Evolutionary conservation across 2,888 invertebrate genomes (phyloP), one percentile per base, ranked within the genome.

Genomic region (Nomada ferruginata): DNA sequence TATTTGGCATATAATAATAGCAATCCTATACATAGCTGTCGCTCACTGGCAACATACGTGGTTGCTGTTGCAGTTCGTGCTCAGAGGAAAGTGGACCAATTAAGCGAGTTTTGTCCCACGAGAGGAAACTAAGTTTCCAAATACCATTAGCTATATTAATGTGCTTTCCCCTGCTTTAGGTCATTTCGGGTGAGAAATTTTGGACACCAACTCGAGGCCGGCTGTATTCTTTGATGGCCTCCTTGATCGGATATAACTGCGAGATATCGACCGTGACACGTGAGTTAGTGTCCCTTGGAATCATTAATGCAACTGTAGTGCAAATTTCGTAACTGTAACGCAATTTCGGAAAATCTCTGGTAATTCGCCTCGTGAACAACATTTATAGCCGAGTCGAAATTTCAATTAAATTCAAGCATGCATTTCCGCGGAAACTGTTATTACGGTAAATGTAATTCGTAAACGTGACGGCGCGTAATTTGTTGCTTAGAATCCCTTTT

Each of bases 61-160:
- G 74, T 79, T 84, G 71, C 74, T 70, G 65, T 72, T 61, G 84
- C 76, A 70, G 84, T 86, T 86, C 82, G 84, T 85, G 84, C 72
- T 76, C 72, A 11, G 68, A 82, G 76, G 82, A 83, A 87, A 87
- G 82, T 87, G 82, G 82, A 82, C 80, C 87, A 87, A 87, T 87
- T 87, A 87, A 83, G 82, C 69, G 84, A 87, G 82, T 87, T 87
- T 87, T 84, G 87, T 86, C 87, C 79, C 81, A 44, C 11, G 77
- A 23, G 71, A 77, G 80, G 76, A 65, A 79, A 78, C 79, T 77
- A 87, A 87, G 85, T 87, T 87, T 77, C 79, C 76, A 84, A 87
- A 85, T 85, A 87, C 80, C 82, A 87, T 87, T 87, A 86, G 84
- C 79, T 81, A 60, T 82, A 87, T 87, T 84, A 87, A 87, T 87